Evolutionary conservation across 2,797 vertebrate species (phyloP).

Genomic region (Sebastes umbrosus): DNA sequence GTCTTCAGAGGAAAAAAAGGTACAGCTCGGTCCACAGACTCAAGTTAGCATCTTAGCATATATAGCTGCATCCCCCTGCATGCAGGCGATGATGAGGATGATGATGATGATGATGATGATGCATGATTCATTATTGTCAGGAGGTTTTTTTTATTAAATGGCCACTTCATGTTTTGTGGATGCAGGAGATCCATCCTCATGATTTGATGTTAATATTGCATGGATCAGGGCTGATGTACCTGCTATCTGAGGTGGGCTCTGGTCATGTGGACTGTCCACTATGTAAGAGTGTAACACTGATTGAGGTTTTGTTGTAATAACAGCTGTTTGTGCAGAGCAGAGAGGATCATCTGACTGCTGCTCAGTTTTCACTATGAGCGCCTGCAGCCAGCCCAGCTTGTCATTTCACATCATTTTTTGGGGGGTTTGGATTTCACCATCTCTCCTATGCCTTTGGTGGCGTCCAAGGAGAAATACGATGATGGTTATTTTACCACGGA

Average conservation of each 20-base stretch:
- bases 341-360: constrained; percentile 62
- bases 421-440: constrained; percentile 2
- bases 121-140: constrained; percentile 30
- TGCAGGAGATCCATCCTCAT: not conserved
- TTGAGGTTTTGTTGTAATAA: constrained; percentile 54
- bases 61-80: constrained; percentile 51
- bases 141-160: constrained; percentile 28
- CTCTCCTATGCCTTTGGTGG: constrained; percentile 50
- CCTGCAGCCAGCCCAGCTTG: constrained; percentile 54
- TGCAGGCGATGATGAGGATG: constrained; percentile 7
- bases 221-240: not conserved
- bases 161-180: constrained; percentile 41
- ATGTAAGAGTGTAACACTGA: constrained; percentile 27
- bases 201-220: not conserved
- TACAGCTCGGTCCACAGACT: constrained; percentile 53
- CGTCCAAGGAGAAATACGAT: constrained; percentile 68
- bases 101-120: constrained; percentile 15
- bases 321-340: constrained; percentile 62
- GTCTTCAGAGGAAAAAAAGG: constrained; percentile 76
- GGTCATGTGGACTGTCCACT: constrained; percentile 58
- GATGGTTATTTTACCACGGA: constrained; percentile 52
- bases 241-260: constrained; percentile 2
- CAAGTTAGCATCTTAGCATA: constrained; percentile 76
- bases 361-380: constrained; percentile 54
- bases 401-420: constrained; percentile 38